Evolutionary conservation across 2,797 vertebrate genomes (phyloP).

Genomic region (Myotis myotis): DNA sequence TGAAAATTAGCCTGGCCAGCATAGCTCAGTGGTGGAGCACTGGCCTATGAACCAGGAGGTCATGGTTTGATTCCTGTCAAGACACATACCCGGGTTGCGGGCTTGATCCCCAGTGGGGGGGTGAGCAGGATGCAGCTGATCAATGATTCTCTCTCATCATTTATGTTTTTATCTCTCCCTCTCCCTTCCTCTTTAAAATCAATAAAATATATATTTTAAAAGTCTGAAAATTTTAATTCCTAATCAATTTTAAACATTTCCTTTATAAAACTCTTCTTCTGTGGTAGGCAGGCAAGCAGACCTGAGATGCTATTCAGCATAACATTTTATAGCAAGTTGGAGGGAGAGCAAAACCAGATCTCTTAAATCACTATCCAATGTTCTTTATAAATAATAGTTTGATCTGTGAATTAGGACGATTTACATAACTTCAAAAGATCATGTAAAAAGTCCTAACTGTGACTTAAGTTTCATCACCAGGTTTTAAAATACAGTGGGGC

Average conservation of each 20-base stretch:
- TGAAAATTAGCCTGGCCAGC: too few species aligned
- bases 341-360: neutral
- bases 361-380: neutral
- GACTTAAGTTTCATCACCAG: neutral
- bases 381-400: neutral
- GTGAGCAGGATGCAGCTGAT: too few species aligned
- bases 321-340: neutral
- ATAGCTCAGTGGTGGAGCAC: too few species aligned
- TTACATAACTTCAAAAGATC: neutral
- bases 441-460: neutral
- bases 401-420: conserved; percentile 8
- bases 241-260: neutral
- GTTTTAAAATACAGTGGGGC: neutral
- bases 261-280: neutral
- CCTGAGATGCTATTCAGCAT: neutral
- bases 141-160: too few species aligned
- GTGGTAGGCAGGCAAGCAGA: neutral
- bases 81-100: too few species aligned
- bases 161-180: too few species aligned
- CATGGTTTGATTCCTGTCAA: too few species aligned
- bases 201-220: too few species aligned
- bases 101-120: too few species aligned
- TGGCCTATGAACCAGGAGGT: too few species aligned
- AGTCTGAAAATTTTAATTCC: neutral
- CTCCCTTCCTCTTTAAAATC: too few species aligned